Conservation (phyloP, 2,888 invertebrate genomes). For the Dysmachus trigonus region DNA sequence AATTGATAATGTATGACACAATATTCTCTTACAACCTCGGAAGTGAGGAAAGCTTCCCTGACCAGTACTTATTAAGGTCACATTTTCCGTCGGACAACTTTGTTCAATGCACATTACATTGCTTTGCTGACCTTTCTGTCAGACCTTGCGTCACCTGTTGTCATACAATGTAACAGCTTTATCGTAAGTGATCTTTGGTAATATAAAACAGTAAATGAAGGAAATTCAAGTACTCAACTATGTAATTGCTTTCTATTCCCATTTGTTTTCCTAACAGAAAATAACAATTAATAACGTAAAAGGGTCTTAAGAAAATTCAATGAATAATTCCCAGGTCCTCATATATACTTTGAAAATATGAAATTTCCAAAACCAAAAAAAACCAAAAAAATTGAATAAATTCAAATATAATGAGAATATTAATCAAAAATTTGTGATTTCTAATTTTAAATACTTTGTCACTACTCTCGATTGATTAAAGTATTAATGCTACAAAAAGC, state of each 20-base stretch:
- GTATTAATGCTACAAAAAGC: too few species aligned
- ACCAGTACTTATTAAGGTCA: neutral
- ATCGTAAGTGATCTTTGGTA: neutral
- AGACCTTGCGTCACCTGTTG: neutral
- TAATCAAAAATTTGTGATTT: too few species aligned
- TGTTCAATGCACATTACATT: neutral
- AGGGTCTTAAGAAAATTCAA: too few species aligned
- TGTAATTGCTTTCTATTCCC: neutral
- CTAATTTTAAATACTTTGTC: too few species aligned
- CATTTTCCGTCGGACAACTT: neutral
- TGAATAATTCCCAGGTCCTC: too few species aligned
- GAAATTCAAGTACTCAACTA: neutral
- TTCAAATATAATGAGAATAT: too few species aligned
- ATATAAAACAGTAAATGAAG: neutral
- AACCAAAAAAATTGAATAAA: too few species aligned
- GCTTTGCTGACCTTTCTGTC: neutral
- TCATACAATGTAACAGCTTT: neutral
- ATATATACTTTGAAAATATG: too few species aligned
- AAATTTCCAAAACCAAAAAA: too few species aligned
- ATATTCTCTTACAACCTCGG: neutral
- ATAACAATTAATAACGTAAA: too few species aligned
- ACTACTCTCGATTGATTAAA: too few species aligned
- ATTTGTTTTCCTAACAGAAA: neutral
- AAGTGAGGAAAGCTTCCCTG: neutral
- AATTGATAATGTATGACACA: neutral